These are phyloP conservation scores for Melipona quadrifasciata DNA, from an alignment of 1,140 invertebrate genomes.

Conservation along the genomic window DNA sequence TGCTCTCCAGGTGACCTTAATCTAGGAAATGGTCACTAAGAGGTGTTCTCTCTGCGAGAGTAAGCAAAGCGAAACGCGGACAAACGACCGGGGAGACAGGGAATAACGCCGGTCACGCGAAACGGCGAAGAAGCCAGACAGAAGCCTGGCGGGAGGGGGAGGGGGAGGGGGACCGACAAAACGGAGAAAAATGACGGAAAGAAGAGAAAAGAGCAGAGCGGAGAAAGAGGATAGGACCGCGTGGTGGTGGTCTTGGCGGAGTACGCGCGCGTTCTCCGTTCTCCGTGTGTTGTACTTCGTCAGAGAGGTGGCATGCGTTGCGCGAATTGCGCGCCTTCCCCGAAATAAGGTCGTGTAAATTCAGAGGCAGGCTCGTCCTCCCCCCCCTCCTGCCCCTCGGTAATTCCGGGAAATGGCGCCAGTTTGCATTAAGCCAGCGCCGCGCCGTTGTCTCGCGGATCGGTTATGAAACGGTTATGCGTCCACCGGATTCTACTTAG, in stretches of 20 bases:
- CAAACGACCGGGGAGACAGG: conserved; percentile 6
- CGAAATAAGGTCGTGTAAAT: conserved; percentile 22
- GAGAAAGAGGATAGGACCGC: not conserved
- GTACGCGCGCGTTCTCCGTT: not conserved
- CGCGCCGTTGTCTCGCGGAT: conserved; percentile 15
- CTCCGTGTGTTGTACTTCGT: not conserved
- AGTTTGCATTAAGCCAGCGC: conserved; percentile 3
- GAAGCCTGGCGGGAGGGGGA: no score
- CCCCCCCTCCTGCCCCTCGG: not conserved
- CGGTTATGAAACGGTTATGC: conserved; percentile 32
- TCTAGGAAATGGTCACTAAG: conserved; percentile 69
- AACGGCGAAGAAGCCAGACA: not conserved
- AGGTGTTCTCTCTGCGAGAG: conserved; percentile 46
- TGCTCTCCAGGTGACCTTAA: conserved; percentile 69
- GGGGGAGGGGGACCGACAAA: no score
- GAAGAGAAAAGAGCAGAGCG: not conserved
- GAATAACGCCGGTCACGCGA: not conserved
- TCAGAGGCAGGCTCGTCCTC: not conserved
- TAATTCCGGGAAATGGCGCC: conserved; percentile 31
- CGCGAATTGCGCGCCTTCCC: not conserved
- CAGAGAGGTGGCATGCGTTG: no score
- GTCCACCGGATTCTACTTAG: not conserved
- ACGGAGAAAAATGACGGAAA: no score
- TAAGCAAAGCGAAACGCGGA: conserved; percentile 34
- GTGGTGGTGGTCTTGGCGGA: no score